Base-by-base conservation (phyloP, 2,113 vertebrate species). In the Mesocricetus auratus region DNA sequence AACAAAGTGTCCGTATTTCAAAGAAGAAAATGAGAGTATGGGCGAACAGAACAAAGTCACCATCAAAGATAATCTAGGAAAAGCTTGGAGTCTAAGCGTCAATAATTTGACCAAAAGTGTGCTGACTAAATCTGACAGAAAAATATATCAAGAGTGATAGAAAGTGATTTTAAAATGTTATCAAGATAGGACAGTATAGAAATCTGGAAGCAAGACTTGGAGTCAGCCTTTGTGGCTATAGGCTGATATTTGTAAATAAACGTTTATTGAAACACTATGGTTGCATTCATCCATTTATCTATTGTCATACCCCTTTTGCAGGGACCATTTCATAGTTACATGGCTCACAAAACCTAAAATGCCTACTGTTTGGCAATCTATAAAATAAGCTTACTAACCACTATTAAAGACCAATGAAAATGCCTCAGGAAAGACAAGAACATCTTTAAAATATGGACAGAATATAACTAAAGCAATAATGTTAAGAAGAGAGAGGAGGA, bases 191-290 rank as follows among this genome's bases (percentile, higher is more conserved):
- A 17, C 58, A 94, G 17, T 13, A 16, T 29, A 9, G 58, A 93
- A 86, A 95, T n/a, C 45, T 50, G 53, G 60, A 93, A 66, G 58
- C 31, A 85, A 92, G 75, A 66, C 8, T 75, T 60, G 56, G 69
- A 7, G 4, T 74, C 74, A 17, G 45, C 33, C 56, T 19, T 58
- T 26, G 33, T 22, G 47, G 16, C 33, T 74, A 86, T 86, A 91
- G 15, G 42, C 64, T 42, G 22, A 39, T 78, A 31, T 96, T 96
- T 93, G 6, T 93, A 75, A 89, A 94, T 94, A 78, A 95, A 92
- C 36, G 64, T 94, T 96, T 93, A 89, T 89, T 93, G 89, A 50
- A 71, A 69, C 42, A 39, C 9, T 75, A 5, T 85, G 36, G 79
- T 36, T 36, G 26, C 19, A 15, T 9, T 10, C 29, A n/a, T 69